Evolutionary conservation across 2,797 vertebrate species (phyloP).

Genomic region (Neosalanx taihuensis): DNA sequence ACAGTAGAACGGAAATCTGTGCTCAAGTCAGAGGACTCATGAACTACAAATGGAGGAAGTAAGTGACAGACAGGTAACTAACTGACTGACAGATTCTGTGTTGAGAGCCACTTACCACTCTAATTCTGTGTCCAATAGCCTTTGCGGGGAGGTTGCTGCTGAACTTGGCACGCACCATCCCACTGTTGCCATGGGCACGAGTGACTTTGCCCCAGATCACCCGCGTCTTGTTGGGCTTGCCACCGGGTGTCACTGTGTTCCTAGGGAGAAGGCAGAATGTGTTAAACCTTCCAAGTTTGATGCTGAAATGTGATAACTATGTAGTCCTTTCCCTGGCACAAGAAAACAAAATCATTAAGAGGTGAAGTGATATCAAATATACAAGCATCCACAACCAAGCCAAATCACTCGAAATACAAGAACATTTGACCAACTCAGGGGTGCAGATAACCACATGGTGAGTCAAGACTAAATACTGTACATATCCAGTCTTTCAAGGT

Average conservation of each 20-base stretch:
- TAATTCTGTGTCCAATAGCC: slow-evolving; percentile 92
- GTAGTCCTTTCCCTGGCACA: background rate
- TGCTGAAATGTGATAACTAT: background rate
- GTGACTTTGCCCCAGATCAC: slow-evolving; percentile 99
- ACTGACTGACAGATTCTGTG: background rate
- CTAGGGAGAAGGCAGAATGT: slow-evolving; percentile 56
- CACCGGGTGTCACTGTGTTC: slow-evolving; percentile 91
- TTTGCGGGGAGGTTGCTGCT: slow-evolving; percentile 94
- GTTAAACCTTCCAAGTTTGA: background rate
- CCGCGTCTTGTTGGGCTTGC: slow-evolving; percentile 93
- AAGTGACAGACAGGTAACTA: background rate
- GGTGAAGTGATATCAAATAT: background rate
- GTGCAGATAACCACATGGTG: background rate
- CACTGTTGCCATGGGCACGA: slow-evolving; percentile 91
- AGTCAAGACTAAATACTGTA: too few species aligned
- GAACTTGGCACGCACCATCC: slow-evolving; percentile 98
- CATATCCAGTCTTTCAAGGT: too few species aligned
- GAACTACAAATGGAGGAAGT: too few species aligned
- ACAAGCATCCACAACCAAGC: too few species aligned
- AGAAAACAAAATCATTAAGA: background rate
- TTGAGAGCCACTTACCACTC: slow-evolving; percentile 82
- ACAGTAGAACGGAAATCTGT: too few species aligned
- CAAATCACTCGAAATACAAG: background rate
- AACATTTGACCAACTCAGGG: background rate
- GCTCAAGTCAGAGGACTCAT: too few species aligned